These are phyloP conservation scores for Laupala kohalensis DNA, from an alignment of 1,140 invertebrate genomes.

Conservation along the genomic window DNA sequence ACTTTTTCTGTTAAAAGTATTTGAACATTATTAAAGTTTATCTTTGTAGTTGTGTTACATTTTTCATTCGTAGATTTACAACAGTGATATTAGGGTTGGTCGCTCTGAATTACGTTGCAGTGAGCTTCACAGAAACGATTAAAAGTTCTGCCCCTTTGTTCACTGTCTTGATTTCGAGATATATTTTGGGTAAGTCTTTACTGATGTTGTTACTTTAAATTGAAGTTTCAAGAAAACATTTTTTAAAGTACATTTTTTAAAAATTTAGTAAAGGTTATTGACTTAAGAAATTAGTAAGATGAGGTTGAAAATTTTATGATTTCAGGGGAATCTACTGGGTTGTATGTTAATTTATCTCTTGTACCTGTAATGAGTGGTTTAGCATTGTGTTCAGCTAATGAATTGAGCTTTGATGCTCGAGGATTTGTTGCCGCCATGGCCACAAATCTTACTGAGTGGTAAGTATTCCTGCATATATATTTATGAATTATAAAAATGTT, in stretches of 20 bases:
- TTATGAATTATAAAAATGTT: conserved; percentile 2
- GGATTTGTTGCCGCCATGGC: conserved; percentile 68
- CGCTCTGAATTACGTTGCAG: conserved; percentile 69
- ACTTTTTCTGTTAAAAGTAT: too few species aligned
- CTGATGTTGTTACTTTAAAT: neutral
- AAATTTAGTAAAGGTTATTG: neutral
- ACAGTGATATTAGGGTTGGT: conserved; percentile 64
- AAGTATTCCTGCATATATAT: conserved; percentile 20
- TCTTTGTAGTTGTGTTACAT: neutral
- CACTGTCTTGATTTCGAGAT: conserved; percentile 63
- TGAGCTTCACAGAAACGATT: conserved; percentile 77
- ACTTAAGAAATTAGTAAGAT: neutral
- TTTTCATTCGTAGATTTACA: conserved; percentile 43
- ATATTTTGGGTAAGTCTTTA: conserved; percentile 43
- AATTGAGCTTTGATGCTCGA: conserved; percentile 63
- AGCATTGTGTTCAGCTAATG: conserved; percentile 68
- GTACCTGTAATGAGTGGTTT: conserved; percentile 76
- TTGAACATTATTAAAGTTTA: neutral
- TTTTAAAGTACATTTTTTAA: conserved; percentile 4
- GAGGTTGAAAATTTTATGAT: too few species aligned
- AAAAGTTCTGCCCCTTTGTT: conserved; percentile 77
- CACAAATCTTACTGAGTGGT: conserved; percentile 75
- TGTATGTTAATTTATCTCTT: conserved; percentile 64
- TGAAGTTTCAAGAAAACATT: neutral
- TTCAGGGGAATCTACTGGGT: conserved; percentile 56